These are phyloP conservation scores for Polypterus senegalus DNA, from an alignment of 2,113 vertebrate genomes.

Conservation along the genomic window DNA sequence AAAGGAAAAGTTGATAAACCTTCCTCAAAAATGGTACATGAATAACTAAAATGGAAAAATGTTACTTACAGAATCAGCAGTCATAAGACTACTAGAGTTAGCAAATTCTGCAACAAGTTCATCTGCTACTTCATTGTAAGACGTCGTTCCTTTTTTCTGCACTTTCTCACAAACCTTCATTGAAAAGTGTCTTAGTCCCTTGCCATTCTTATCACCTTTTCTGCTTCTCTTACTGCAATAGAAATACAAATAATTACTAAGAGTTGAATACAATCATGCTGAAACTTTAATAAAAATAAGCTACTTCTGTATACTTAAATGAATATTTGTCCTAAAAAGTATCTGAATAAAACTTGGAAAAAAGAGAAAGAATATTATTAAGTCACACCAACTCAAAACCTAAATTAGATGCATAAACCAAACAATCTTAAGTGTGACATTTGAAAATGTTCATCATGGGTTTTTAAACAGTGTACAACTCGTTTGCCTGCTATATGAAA, in stretches of 20 bases:
- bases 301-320: background rate
- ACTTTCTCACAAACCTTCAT: conserved; percentile 89
- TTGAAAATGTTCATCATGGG: no score
- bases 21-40: no score
- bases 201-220: conserved; percentile 76
- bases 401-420: background rate
- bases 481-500: no score
- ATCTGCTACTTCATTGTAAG: conserved; percentile 76
- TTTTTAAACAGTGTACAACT: no score
- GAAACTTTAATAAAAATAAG: background rate
- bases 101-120: conserved; percentile 73
- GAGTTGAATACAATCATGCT: background rate
- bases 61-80: conserved; percentile 58
- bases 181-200: conserved; percentile 74
- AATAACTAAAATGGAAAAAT: background rate
- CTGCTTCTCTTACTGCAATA: conserved; percentile 62
- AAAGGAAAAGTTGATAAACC: no score
- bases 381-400: background rate
- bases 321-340: background rate
- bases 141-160: conserved; percentile 73
- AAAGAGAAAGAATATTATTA: background rate
- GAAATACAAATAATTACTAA: conserved; percentile 6
- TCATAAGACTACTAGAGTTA: conserved; percentile 51
- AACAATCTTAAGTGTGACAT: no score
- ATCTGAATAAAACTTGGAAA: background rate